Conservation (phyloP, 2,888 invertebrate genomes). For the Oscheius sp. region DNA sequence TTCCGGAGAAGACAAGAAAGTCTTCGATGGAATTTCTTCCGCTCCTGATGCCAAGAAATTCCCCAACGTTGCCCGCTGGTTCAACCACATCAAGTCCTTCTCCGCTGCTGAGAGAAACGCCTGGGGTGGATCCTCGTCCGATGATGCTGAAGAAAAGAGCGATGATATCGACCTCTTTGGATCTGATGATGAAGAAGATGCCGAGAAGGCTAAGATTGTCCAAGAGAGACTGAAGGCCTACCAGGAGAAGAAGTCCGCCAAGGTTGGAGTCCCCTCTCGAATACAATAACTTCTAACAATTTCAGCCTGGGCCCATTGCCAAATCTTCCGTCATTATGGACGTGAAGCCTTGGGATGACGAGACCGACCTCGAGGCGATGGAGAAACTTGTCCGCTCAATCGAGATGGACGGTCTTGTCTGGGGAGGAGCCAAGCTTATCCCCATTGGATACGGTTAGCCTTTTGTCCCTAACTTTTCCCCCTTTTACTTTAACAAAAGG, state of each 20-base stretch:
- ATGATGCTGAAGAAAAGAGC: slow-evolving; percentile 46
- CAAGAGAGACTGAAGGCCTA: slow-evolving; percentile 91
- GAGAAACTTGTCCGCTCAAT: slow-evolving; percentile 84
- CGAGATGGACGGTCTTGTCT: slow-evolving; percentile 87
- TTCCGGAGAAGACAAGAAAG: slow-evolving; percentile 54
- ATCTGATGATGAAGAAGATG: slow-evolving; percentile 67
- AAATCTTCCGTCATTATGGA: slow-evolving; percentile 94
- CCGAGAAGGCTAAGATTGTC: slow-evolving; percentile 76
- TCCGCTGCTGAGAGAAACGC: slow-evolving; percentile 52
- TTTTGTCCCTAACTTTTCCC: too few species aligned
- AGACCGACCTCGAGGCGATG: slow-evolving; percentile 90
- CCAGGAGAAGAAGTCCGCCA: slow-evolving; percentile 91
- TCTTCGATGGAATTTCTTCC: slow-evolving; percentile 49
- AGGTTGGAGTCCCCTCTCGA: slow-evolving; percentile 71
- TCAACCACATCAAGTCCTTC: slow-evolving; percentile 63
- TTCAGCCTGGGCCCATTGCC: slow-evolving; percentile 87
- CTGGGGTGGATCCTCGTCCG: slow-evolving; percentile 56
- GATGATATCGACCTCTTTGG: slow-evolving; percentile 69
- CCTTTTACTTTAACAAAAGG: not conserved
- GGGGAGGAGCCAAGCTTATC: slow-evolving; percentile 81
- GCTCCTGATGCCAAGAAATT: slow-evolving; percentile 53
- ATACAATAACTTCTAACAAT: not conserved
- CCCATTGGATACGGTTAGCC: slow-evolving; percentile 50
- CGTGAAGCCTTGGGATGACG: slow-evolving; percentile 96
- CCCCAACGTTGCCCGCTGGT: slow-evolving; percentile 66